These are phyloP conservation scores for Plagiodera versicolora DNA, from an alignment of 2,888 invertebrate genomes.

Conservation along the genomic window DNA sequence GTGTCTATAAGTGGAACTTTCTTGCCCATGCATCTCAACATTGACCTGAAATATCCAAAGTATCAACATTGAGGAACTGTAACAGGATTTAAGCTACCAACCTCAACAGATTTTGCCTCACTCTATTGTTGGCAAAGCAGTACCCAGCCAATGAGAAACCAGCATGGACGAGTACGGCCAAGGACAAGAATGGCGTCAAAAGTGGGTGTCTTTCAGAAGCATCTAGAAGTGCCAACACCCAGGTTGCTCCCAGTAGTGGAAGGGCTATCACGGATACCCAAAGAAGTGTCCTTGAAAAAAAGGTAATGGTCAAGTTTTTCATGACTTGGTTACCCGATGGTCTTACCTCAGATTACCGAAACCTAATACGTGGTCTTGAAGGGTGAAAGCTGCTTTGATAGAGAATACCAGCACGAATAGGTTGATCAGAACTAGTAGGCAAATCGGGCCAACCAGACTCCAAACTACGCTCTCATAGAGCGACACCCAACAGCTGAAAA, in stretches of 20 bases:
- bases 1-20: conserved; percentile 80
- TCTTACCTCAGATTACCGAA: conserved; percentile 64
- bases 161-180: conserved; percentile 77
- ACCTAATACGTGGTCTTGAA: conserved; percentile 87
- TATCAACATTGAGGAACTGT: neutral
- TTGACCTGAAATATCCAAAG: conserved; percentile 57
- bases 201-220: conserved; percentile 74
- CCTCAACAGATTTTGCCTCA: conserved; percentile 72
- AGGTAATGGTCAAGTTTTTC: neutral
- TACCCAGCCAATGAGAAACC: conserved; percentile 83
- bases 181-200: conserved; percentile 76
- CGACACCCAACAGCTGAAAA: conserved; percentile 88
- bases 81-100: conserved; percentile 33
- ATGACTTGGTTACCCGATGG: neutral
- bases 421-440: conserved; percentile 75
- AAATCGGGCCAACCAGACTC: conserved; percentile 92
- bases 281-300: conserved; percentile 73
- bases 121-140: conserved; percentile 83
- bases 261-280: conserved; percentile 86
- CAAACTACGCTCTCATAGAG: conserved; percentile 92
- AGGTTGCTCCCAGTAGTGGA: conserved; percentile 81
- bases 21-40: conserved; percentile 76
- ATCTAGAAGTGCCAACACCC: conserved; percentile 81
- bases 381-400: conserved; percentile 86
- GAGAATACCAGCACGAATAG: conserved; percentile 81